These are phyloP conservation scores for Macrotus californicus DNA, from an alignment of 2,113 vertebrate genomes.

Conservation along the genomic window DNA sequence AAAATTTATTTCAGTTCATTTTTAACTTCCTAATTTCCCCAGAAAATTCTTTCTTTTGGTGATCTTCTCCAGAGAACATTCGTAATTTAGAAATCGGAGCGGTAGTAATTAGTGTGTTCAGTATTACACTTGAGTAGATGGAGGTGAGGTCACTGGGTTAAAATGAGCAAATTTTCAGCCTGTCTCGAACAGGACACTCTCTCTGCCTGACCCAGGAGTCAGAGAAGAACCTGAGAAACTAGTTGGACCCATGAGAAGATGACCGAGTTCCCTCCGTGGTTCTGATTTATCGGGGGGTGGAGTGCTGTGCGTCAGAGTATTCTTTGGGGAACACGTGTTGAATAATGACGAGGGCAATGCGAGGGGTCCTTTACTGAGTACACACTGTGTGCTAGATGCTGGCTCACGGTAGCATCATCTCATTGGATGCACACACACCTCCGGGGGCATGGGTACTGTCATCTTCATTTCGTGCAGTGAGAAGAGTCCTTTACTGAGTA, in stretches of 20 bases:
- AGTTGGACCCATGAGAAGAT: background rate
- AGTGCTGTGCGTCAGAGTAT: background rate
- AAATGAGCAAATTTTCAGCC: background rate
- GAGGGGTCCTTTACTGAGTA: background rate
- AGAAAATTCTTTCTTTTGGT: background rate
- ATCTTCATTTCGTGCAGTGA: too few relatives aligned
- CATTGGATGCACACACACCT: background rate
- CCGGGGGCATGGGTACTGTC: background rate
- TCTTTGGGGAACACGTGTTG: background rate
- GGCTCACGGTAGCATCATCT: background rate
- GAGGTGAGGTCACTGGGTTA: background rate
- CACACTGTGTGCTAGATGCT: background rate
- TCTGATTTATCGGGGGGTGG: background rate
- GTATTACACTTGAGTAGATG: background rate
- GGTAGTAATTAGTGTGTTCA: background rate
- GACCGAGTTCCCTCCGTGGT: background rate
- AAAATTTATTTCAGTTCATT: background rate
- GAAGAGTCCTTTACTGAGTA: background rate
- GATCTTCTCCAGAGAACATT: background rate
- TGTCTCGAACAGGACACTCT: background rate
- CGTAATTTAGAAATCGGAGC: background rate
- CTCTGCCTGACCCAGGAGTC: background rate
- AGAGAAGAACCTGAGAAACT: background rate
- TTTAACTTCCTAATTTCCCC: constrained; percentile 16
- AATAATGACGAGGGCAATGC: background rate